phyloP scores from a whole-genome alignment of 2,113 vertebrate species.

The Pterocles gutturalis region DNA sequence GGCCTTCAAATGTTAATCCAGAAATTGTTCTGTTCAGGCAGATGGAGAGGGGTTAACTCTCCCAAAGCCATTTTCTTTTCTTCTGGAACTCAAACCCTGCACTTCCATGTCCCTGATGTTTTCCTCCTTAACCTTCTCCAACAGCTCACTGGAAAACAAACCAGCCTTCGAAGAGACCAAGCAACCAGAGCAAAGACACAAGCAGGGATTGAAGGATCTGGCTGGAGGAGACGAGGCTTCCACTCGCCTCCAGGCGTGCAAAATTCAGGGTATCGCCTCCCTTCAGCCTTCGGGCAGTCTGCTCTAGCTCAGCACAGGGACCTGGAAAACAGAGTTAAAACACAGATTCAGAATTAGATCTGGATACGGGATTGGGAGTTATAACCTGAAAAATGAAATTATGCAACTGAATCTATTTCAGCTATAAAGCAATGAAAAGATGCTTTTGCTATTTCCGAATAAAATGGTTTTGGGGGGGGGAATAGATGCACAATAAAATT shows the following conservation, averaged over 20 bases:
- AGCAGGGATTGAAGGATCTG: neutral
- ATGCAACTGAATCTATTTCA: neutral
- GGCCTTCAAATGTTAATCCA: neutral
- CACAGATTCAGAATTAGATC: neutral
- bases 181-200: neutral
- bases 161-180: neutral
- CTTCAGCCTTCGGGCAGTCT: neutral
- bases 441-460: neutral
- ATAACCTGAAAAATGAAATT: neutral
- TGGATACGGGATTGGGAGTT: rapidly evolving
- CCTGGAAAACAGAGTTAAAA: neutral
- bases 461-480: rapidly evolving
- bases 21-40: neutral
- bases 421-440: neutral
- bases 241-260: neutral
- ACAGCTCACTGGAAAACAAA: neutral
- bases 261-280: rapidly evolving
- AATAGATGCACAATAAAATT: neutral
- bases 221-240: neutral
- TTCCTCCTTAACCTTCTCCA: neutral
- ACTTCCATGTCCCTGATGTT: neutral
- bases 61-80: neutral
- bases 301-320: neutral
- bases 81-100: neutral
- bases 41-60: neutral